These are phyloP conservation scores for Denticeps clupeoides DNA, from an alignment of 2,797 vertebrate species.

Conservation along the genomic window DNA sequence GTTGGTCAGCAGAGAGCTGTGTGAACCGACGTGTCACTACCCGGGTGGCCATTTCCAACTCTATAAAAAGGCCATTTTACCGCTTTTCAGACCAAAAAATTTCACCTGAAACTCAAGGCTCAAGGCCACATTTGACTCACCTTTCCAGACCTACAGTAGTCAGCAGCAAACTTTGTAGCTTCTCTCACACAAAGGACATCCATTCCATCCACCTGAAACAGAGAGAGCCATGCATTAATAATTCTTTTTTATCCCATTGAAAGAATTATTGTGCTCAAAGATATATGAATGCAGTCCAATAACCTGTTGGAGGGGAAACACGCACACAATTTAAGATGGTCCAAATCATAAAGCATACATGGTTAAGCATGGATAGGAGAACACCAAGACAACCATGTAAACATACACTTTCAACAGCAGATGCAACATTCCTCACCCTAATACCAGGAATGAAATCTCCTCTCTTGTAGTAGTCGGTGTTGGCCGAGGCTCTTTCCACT, in stretches of 20 bases:
- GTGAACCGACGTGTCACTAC: too few relatives aligned
- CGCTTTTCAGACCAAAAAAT: too few relatives aligned
- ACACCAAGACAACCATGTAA: background rate
- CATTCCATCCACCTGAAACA: constrained; percentile 84
- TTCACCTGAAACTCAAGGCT: background rate
- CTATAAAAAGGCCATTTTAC: too few relatives aligned
- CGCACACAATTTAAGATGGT: too few relatives aligned
- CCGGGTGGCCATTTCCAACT: too few relatives aligned
- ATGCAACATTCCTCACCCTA: constrained; percentile 66
- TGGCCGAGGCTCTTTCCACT: constrained; percentile 81
- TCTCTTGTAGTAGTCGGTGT: constrained; percentile 88
- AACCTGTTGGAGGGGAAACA: too few relatives aligned
- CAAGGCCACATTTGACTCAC: constrained; percentile 43
- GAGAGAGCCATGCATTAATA: background rate
- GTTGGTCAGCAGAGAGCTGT: constrained; percentile 8
- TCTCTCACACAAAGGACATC: constrained; percentile 85
- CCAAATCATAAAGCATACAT: too few relatives aligned
- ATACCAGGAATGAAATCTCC: constrained; percentile 88
- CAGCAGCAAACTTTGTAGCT: constrained; percentile 77
- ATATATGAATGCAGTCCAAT: too few relatives aligned
- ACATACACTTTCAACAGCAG: constrained; percentile 2
- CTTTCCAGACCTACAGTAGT: constrained; percentile 81
- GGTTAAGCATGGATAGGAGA: too few relatives aligned
- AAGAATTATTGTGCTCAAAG: too few relatives aligned
- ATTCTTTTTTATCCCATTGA: too few relatives aligned